These are phyloP conservation scores for Arizona elegans DNA, from an alignment of 2,113 vertebrate genomes.

Conservation along the genomic window DNA sequence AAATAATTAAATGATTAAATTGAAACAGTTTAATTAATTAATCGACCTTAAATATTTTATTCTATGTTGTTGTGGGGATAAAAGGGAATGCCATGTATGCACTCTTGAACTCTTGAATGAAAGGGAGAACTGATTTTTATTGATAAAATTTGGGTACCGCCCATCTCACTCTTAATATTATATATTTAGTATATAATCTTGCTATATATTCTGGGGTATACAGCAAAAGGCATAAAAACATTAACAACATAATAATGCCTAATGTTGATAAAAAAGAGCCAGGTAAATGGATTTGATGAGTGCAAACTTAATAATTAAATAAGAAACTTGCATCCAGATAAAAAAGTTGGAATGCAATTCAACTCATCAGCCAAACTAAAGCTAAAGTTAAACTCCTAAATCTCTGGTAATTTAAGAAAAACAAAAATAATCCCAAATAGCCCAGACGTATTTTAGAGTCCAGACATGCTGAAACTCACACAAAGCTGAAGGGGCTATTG, in stretches of 20 bases:
- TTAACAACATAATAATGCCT: not conserved
- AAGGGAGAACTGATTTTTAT: not conserved
- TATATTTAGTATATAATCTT: not conserved
- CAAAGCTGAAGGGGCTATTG: conserved; percentile 86
- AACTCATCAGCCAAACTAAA: not conserved
- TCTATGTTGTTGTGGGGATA: not conserved
- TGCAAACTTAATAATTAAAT: not conserved
- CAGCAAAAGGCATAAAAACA: not conserved
- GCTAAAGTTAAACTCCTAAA: not conserved
- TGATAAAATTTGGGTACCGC: not conserved
- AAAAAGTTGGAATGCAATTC: not conserved
- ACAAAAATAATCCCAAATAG: not conserved
- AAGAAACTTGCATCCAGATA: not conserved
- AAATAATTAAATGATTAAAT: not conserved
- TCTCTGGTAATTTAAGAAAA: not conserved
- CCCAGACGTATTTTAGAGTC: not conserved
- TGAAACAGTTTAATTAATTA: not conserved
- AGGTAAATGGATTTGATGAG: not conserved
- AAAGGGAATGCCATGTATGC: not conserved
- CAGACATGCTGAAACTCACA: conserved; percentile 67
- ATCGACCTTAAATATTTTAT: not conserved
- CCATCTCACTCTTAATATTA: not conserved
- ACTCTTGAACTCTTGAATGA: not conserved
- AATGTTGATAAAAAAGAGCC: not conserved
- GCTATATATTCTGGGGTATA: not conserved